Evolutionary conservation across 2,113 vertebrate genomes (phyloP), one percentile per base, ranked within the genome.

Genomic region (Burhinus bistriatus): DNA sequence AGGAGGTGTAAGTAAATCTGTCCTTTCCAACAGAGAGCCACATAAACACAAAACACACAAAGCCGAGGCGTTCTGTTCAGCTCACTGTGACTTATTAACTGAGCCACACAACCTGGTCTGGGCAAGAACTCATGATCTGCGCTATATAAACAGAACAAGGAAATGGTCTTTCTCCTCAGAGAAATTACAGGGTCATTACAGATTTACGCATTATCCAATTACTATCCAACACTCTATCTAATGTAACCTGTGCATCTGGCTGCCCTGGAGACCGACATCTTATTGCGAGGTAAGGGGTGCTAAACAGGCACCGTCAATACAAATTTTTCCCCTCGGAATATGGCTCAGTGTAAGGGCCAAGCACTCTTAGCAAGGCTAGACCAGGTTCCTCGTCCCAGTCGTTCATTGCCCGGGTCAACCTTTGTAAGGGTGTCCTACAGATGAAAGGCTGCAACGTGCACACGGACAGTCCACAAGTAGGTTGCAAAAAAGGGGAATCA

Each of bases 401-500:
- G 5, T 1, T 66, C 40, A 20, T 72, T 9, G 20, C 29, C 34
- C 3, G 3, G 11, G 15, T 12, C 88, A 75, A 68, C 25, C 42
- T 36, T 30, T 47, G 3, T 3, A 57, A 19, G 1, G 1, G n/a
- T 1, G 61, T 59, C 69, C 68, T 8, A 27, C 7, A 54, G 59
- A 17, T 1, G 26, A 51, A 73, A 72, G 61, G 23, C 76, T 66
- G 58, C 12, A 68, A 27, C 13, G 8, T 1, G 34, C 38, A 38
- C 29, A 34, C 2, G 1, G 6, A 0, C 2, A 82, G 65, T 16
- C 55, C 15, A 38, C 22, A 29, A 9, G 4, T 0, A 49, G 30
- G 30, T 59, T 83, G 83, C 55, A 66, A 14, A 94, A 76, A 49
- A 12, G 3, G 69, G 70, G 11, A 57, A 29, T 14, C 13, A 6